Conservation (phyloP, 1,140 invertebrate genomes). For the Drosophila paulistorum region DNA sequence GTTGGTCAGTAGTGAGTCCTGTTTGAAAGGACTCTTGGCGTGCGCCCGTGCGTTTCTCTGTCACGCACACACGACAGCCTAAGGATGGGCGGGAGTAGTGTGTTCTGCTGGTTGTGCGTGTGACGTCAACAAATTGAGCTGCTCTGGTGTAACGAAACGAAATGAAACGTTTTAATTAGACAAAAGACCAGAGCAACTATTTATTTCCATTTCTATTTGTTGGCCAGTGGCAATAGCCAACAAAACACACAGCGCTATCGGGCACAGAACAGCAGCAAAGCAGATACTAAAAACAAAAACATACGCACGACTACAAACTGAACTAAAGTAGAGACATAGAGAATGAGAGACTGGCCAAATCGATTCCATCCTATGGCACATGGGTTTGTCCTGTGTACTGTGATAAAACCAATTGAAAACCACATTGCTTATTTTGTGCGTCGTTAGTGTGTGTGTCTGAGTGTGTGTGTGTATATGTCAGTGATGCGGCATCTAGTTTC, state of each 20-base stretch:
- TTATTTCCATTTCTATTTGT: constrained; percentile 70
- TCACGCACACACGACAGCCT: constrained; percentile 50
- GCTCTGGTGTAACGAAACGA: constrained; percentile 30
- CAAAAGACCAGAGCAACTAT: constrained; percentile 76
- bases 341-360: neutral
- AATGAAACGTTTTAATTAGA: constrained; percentile 78
- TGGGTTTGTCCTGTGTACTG: neutral
- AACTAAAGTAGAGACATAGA: constrained; percentile 9
- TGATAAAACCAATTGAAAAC: constrained; percentile 29
- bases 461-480: neutral
- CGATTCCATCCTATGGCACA: neutral
- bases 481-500: neutral
- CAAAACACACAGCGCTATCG: constrained; percentile 30
- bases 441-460: neutral
- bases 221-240: constrained; percentile 31
- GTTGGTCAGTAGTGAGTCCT: neutral
- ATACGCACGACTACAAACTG: neutral
- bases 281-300: constrained; percentile 3
- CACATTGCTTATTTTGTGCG: constrained; percentile 18
- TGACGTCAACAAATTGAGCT: constrained; percentile 63
- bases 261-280: constrained; percentile 34
- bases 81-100: neutral
- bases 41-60: constrained; percentile 54
- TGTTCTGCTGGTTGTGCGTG: constrained; percentile 33
- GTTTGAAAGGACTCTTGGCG: constrained; percentile 17